Percentiles rank a stretch among this genome's conserved stretches.
phyloP scores from a whole-genome alignment of 1,140 invertebrate species.

The Pachypeltis micranthus region DNA sequence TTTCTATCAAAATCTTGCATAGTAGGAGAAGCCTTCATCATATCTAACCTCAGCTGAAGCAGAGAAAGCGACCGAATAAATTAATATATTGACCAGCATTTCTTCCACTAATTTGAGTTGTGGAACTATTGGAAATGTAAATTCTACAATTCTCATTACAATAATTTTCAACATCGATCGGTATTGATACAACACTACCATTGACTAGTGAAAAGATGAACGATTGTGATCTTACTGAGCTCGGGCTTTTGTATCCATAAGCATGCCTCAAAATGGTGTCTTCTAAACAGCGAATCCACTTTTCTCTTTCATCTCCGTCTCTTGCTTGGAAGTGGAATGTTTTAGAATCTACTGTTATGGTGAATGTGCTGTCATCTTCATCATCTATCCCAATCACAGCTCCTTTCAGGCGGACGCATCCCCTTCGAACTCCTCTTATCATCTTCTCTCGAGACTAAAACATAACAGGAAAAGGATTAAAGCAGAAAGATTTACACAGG shows the following conservation, averaged over 20 bases:
- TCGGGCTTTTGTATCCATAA: slow-evolving; percentile 36
- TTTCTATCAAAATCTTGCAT: slow-evolving; percentile 77
- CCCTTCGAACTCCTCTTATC: slow-evolving; percentile 87
- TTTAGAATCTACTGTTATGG: slow-evolving; percentile 96
- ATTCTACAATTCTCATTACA: no score
- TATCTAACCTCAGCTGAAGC: slow-evolving; percentile 45
- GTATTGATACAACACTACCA: background rate
- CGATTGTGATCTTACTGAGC: slow-evolving; percentile 21
- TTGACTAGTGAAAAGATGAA: no score
- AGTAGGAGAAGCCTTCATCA: slow-evolving; percentile 45
- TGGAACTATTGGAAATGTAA: no score
- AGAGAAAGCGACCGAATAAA: slow-evolving; percentile 14
- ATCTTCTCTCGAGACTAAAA: slow-evolving; percentile 95
- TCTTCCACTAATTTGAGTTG: no score
- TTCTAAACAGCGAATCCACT: slow-evolving; percentile 90
- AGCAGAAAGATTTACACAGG: background rate
- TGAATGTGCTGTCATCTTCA: slow-evolving; percentile 98
- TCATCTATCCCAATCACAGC: slow-evolving; percentile 98
- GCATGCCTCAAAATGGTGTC: slow-evolving; percentile 81
- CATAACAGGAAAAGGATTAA: slow-evolving; percentile 17
- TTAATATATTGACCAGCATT: background rate
- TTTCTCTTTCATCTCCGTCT: slow-evolving; percentile 84
- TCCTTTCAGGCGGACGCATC: slow-evolving; percentile 85
- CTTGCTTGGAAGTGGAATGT: slow-evolving; percentile 96
- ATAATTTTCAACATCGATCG: no score